Base-by-base conservation (phyloP, 1,140 invertebrate species). In the Macrocentrus cingulum region DNA sequence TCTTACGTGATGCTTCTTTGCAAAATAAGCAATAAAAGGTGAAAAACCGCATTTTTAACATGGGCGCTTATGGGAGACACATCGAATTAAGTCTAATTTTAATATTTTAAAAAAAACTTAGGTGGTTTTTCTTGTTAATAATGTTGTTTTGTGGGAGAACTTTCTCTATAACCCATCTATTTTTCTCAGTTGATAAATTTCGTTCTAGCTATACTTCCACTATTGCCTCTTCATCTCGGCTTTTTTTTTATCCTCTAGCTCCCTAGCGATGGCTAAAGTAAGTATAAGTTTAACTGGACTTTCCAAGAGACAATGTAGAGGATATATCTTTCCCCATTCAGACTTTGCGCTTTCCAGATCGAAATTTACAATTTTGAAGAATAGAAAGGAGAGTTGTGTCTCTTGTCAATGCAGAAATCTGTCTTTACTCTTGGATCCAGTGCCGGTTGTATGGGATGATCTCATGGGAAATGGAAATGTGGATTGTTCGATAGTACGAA, bases 391-490 rank as follows among this genome's bases (percentile, higher is more conserved):
- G 9, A 29, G 25, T 5, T 29, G 4, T 29, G 4, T 5, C 4
- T 29, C 25, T 29, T 29, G 9, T 29, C 25, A 9, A 29, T 29
- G 25, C 4, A 29, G 4, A 29, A 5, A 29, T 29, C 4, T 29
- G 25, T 29, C 4, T 29, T 5, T 29, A 5, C 25, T 29, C 4
- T 29, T 29, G 25, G 25, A 29, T 29, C 25, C 9, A 5, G 9
- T 9, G 25, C 25, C 25, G 25, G 25, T 29, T 9, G 9, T 29
- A 9, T 29, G 25, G 41, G 51, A 55, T 60, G 50, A 60, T 46
- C 45, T 61, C 48, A 49, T 50, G 56, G 58, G 63, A 58, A 64
- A 66, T 62, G 51, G 58, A 49, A 39, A 39, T 16, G 34, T 8
- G 37, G 20, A 56, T 19, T 46, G 41, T 32, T 41, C 34, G 41